Base-by-base conservation (phyloP, 2,797 vertebrate species). In the Sphaeramia orbicularis region DNA sequence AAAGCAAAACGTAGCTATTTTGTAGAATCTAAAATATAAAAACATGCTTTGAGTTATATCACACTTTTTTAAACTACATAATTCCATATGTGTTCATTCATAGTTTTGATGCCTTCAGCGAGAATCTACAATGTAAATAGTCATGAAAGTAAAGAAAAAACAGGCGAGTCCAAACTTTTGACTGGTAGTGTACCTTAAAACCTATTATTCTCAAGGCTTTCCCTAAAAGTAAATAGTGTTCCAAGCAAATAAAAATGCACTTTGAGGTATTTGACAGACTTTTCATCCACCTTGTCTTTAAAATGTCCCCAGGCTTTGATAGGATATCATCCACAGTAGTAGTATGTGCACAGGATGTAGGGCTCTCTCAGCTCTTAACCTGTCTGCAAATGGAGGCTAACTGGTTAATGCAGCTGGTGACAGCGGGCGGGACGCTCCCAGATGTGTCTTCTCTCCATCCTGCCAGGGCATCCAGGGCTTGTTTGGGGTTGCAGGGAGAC, bases 401-500 rank as follows among this genome's bases (percentile, higher is more conserved):
- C 80, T 97, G 95, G 60, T 94, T 95, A 55, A 99, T 91, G 86
- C 83, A 90, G 79, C 89, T 94, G 13, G 83, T 90, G 44, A 99
- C 79, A 0, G 94, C 96, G 4, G 86, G 50, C 1, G 98, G 97
- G 14, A 98, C 84, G 0, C 47, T 68, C 35, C 74, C 86, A 12
- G 75, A 61, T 0, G 84, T 82, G 37, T 94, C 91, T 47, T 63
- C 91, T 68, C 91, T 93, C 98, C 98, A 99, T 6, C 63, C 88
- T 7, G 86, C 92, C 43, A 99, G 81, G 40, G 94, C 87, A 11
- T 96, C 92, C 85, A 95, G 48, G 40, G 94, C 93, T 59, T 94
- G 92, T 67, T 93, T 91, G 1, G 96, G 97, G 76, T 96, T 93
- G 86, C 96, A 95, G 32, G 96, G 94, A 21, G 95, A 95, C 83